Evolutionary conservation across 2,888 invertebrate genomes (phyloP), one percentile per base, ranked within the genome.

Genomic region (Calameuta pallipes): DNA sequence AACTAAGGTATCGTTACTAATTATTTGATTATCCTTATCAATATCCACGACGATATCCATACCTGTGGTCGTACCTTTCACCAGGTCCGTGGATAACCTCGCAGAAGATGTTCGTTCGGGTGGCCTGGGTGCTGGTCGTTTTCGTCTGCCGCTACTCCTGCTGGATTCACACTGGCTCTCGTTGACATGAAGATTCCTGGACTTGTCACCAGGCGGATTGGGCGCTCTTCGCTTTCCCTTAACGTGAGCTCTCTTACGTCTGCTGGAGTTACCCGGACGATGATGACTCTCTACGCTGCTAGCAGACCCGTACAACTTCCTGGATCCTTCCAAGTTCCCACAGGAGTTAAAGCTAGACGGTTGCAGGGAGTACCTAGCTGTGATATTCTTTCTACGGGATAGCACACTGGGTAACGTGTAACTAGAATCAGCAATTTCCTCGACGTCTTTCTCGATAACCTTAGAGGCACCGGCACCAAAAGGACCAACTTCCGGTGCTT

Each of bases 151-250:
- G 69, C 81, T 83, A 74, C 79, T 81, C 35, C 81, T 81, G 71
- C 80, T 83, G 84, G 35, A 36, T 84, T 82, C 56, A 71, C 13
- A 31, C 13, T 33, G 33, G 1, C 11, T 33, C 33, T 56, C 75
- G 33, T 69, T 69, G 56, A 35, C 30, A n/a, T 75, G 69, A 11
- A 79, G 77, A 70, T 75, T 81, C 68, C 77, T 78, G 36, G 79
- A 75, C 68, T 85, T 82, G 6, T 83, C 83, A n/a, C 86, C 88
- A 0, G 96, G 96, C 9, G 96, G 96, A 82, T 93, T 93, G 0
- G 96, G 96, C 0, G 96, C 96, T 87, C 94, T 94, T 75, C 96
- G 92, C 89, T 96, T 96, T 35, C 96, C 96, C 83, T 95, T 95
- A 0, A 96, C 96, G 92, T 96, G 95, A 35, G 94, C 93, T 82